Evolutionary conservation across 2,113 vertebrate genomes (phyloP), one percentile per base, ranked within the genome.

Genomic region (Malurus cyaneus): DNA sequence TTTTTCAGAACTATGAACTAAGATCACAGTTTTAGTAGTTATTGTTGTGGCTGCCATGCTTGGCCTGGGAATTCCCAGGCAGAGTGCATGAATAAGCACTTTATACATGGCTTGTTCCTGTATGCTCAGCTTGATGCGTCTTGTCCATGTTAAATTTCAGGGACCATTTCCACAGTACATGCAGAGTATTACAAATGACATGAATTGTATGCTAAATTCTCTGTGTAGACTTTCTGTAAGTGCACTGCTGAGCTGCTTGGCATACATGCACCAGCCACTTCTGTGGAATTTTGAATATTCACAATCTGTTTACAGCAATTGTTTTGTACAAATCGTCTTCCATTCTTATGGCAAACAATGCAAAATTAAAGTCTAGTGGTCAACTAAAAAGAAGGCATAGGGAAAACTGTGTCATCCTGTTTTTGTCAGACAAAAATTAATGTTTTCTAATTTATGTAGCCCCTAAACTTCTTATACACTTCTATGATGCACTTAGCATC

Each of bases 1-100:
- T 60, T 92, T 78, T 72, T 39, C 17, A 82, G 44, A 69, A 8
- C 14, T 53, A 2, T n/a, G 59, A 86, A 46, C 25, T 28, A 26
- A 32, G 34, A 78, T 73, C 56, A 21, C 23, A 42, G 8, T 77
- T 39, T 34, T 82, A 65, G 26, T 16, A 86, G 12, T 5, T 5
- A 12, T 70, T 72, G 41, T 80, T 77, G 39, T 14, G 21, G 6
- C 13, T 66, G 18, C 15, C 0, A 0, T 70, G 52, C 12, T 84
- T 91, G 74, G 10, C 34, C 18, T 52, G 56, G 32, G 52, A 83
- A 49, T 85, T 82, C 20, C 47, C 21, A 60, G 41, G 32, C 57
- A 88, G 61, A 59, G 42, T 26, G 42, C 12, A 21, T 41, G 36
- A 82, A 62, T 47, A 84, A 84, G 11, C 25, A 32, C 42, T 86